Conservation (phyloP, 2,888 invertebrate species). For the Torymus aiolomorphi region DNA sequence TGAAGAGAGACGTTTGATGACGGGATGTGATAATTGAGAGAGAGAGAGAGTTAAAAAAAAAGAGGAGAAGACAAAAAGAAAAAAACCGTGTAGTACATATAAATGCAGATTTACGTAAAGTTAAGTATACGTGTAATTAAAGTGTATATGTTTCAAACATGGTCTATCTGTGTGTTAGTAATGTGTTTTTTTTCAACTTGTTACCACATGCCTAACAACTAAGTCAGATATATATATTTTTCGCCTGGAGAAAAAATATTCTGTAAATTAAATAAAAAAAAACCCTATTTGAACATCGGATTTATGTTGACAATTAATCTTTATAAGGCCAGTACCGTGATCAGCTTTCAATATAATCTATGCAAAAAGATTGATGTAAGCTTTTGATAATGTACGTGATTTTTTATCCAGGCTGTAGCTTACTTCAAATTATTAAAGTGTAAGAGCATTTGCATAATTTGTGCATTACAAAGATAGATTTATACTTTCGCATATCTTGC, state of each 20-base stretch:
- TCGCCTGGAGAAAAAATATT: conserved; percentile 42
- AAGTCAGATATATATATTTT: conserved; percentile 16
- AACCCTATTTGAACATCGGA: no score
- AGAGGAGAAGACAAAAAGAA: conserved; percentile 74
- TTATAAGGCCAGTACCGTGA: no score
- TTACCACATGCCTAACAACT: conserved; percentile 46
- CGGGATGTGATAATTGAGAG: conserved; percentile 50
- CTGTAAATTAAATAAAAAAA: no score
- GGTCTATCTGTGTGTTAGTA: conserved; percentile 43
- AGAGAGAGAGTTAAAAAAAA: conserved; percentile 64
- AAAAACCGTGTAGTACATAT: conserved; percentile 75
- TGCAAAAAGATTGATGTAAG: no score
- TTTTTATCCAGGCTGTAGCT: conserved; percentile 37
- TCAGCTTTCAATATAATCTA: no score
- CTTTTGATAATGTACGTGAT: not conserved
- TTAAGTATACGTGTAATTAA: conserved; percentile 54
- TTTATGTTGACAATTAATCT: no score
- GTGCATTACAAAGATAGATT: conserved; percentile 36
- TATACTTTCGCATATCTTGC: conserved; percentile 6
- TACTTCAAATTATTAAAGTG: conserved; percentile 15
- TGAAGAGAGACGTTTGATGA: conserved; percentile 52
- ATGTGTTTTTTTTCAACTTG: conserved; percentile 28
- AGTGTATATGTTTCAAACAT: conserved; percentile 29
- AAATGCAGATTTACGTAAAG: conserved; percentile 66
- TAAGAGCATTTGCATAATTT: conserved; percentile 36